phyloP scores from a whole-genome alignment of 2,113 vertebrate genomes.

The Thamnophis sirtalis region DNA sequence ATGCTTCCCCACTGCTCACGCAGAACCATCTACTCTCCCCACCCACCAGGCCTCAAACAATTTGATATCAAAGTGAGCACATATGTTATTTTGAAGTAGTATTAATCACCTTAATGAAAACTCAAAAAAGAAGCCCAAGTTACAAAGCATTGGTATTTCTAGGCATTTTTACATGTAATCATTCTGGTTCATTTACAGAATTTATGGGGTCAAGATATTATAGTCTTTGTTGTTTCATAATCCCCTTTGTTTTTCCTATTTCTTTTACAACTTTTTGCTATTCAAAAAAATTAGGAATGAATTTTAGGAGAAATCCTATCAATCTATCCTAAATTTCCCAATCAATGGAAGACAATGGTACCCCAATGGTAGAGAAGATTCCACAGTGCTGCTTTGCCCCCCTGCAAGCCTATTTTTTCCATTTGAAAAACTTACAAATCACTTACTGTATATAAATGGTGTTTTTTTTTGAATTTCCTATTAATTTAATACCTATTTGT shows the following conservation, averaged over 20 bases:
- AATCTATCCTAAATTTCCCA: not conserved
- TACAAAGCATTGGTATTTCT: not conserved
- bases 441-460: not conserved
- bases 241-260: not conserved
- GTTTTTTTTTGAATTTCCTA: not conserved
- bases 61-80: not conserved
- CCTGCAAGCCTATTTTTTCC: not conserved
- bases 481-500: constrained; percentile 1
- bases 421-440: not conserved
- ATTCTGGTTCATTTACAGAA: not conserved
- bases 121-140: not conserved
- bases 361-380: not conserved
- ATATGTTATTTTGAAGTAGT: not conserved
- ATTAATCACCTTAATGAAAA: not conserved
- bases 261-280: not conserved
- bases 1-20: too few relatives aligned
- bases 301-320: not conserved
- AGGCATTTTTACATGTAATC: not conserved
- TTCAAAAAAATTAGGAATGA: not conserved
- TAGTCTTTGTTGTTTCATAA: not conserved
- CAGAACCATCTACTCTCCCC: too few relatives aligned
- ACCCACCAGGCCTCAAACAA: not conserved
- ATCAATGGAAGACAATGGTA: not conserved
- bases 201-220: not conserved
- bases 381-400: not conserved